These are phyloP conservation scores for Mechanitis mazaeus DNA, from an alignment of 2,888 invertebrate species.

Conservation along the genomic window DNA sequence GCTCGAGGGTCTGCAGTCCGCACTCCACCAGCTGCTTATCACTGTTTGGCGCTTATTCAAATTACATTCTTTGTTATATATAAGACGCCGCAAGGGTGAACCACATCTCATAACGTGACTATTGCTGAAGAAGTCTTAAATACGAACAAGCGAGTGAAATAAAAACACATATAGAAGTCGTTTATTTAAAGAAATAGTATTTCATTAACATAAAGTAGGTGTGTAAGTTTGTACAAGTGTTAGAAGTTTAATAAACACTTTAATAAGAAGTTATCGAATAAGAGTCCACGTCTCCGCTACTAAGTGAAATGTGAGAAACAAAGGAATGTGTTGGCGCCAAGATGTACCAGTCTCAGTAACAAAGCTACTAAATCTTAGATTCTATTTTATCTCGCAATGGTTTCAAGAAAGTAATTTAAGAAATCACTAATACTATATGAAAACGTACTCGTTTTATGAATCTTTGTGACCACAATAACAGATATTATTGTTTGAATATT, in stretches of 20 bases:
- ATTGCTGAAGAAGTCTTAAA: background rate
- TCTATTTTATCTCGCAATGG: slow-evolving; percentile 11
- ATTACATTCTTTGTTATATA: slow-evolving; percentile 37
- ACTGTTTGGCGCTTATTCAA: slow-evolving; percentile 61
- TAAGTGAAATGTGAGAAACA: slow-evolving; percentile 20
- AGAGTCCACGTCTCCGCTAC: background rate
- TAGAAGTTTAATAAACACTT: background rate
- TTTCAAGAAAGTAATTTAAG: slow-evolving; percentile 12
- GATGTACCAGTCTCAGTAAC: slow-evolving; percentile 21
- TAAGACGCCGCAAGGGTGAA: slow-evolving; percentile 19
- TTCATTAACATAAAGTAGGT: too few species aligned
- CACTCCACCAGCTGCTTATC: slow-evolving; percentile 51
- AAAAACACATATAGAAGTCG: too few species aligned
- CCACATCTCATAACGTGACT: slow-evolving; percentile 7
- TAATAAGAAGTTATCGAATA: background rate
- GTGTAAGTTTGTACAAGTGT: background rate
- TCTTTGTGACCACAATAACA: slow-evolving; percentile 12
- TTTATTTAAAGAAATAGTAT: too few species aligned
- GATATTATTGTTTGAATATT: too few species aligned
- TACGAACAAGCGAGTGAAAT: too few species aligned
- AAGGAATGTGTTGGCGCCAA: slow-evolving; percentile 23
- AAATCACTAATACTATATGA: slow-evolving; percentile 7
- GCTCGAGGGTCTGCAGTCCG: slow-evolving; percentile 52
- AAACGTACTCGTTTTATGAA: slow-evolving; percentile 13
- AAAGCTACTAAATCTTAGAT: slow-evolving; percentile 22